Evolutionary conservation across 1,140 invertebrate genomes (phyloP).

Genomic region (Papilio dardanus): DNA sequence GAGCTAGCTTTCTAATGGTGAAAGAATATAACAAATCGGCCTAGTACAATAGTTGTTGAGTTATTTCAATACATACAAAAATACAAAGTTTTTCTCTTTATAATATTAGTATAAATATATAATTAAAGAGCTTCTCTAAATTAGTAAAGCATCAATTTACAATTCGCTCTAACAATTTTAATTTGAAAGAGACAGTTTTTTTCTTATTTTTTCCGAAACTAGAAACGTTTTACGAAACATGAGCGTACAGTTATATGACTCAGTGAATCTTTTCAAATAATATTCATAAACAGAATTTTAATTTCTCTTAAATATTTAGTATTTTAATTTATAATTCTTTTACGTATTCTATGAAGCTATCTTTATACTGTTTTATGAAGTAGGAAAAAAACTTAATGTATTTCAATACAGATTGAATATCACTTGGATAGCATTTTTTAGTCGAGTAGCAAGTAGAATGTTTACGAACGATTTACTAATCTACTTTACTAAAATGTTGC

Average conservation of each 20-base stretch:
- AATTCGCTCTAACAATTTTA: background rate
- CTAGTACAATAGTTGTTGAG: too few species aligned
- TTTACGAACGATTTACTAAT: too few species aligned
- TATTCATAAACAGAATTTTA: background rate
- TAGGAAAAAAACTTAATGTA: background rate
- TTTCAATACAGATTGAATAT: too few species aligned
- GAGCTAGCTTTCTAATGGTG: too few species aligned
- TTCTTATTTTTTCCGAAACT: background rate
- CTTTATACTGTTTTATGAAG: background rate
- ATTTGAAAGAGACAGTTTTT: background rate
- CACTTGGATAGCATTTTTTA: too few species aligned
- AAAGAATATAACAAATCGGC: too few species aligned
- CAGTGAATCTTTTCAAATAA: background rate
- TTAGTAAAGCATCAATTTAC: conserved; percentile 2
- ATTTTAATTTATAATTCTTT: background rate
- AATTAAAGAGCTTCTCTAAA: background rate
- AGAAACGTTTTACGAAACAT: conserved; percentile 4
- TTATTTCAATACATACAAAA: too few species aligned
- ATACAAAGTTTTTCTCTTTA: too few species aligned
- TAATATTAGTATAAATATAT: background rate
- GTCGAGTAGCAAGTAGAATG: too few species aligned
- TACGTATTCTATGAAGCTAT: background rate
- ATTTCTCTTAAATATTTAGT: background rate
- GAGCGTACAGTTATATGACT: background rate
- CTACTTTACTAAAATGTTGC: too few species aligned